Percentiles rank a stretch among this genome's conserved stretches.
Evolutionary conservation across 30 jellyfish, hydroid and myxozoan species (phyloP).

Genomic region (Aurelia aurita complex sp. Pacific): DNA sequence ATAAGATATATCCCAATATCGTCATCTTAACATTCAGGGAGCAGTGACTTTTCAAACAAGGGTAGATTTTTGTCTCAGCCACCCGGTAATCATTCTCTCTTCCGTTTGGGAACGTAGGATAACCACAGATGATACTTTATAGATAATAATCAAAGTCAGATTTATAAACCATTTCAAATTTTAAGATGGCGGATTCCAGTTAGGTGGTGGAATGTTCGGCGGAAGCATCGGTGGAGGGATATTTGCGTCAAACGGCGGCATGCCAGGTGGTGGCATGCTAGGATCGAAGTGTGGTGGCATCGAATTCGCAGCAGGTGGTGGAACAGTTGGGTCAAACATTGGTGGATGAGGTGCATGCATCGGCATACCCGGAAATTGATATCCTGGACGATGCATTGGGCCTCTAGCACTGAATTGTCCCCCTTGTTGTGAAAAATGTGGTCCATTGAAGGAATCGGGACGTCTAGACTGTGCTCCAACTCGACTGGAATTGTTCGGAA

Average conservation of each 20-base stretch:
- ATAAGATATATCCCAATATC: no score
- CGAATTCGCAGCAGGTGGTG: slow-evolving; percentile 36
- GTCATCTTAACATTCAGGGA: no score
- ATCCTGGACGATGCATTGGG: slow-evolving; percentile 1
- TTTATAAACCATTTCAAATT: not conserved
- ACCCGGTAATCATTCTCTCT: no score
- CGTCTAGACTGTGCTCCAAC: not conserved
- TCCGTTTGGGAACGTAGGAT: no score
- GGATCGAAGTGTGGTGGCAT: not conserved
- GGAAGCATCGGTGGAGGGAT: not conserved
- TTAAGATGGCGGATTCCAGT: slow-evolving; percentile 6
- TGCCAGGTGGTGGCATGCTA: not conserved
- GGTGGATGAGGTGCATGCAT: not conserved
- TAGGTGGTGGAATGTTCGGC: not conserved
- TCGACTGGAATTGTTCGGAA: not conserved
- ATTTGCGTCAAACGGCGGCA: not conserved
- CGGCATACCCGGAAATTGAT: not conserved
- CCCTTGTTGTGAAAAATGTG: not conserved
- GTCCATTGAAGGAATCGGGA: not conserved
- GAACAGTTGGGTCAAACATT: slow-evolving; percentile 29
- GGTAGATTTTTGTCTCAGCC: no score
- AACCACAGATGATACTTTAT: no score
- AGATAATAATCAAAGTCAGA: no score
- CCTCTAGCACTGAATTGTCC: not conserved
- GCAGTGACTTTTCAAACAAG: no score